phyloP scores from a whole-genome alignment of 2,888 invertebrate species.

The Leptinotarsa juncta region DNA sequence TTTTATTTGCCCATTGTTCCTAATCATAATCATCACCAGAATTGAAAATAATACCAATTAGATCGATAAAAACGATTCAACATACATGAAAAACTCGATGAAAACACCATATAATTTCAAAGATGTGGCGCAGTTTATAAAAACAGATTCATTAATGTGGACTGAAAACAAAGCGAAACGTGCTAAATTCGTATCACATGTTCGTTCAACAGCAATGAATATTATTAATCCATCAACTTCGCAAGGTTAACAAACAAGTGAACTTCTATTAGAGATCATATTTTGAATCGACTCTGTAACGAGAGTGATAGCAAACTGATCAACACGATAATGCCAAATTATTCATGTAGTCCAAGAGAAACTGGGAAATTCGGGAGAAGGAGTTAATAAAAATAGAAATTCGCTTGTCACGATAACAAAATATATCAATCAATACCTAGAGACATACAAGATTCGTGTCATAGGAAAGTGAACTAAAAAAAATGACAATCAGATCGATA shows the following conservation, averaged over 20 bases:
- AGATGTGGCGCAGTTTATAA: constrained; percentile 8
- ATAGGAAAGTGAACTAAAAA: too few relatives aligned
- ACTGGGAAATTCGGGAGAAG: too few relatives aligned
- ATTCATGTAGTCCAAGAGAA: too few relatives aligned
- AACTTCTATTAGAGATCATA: constrained; percentile 10
- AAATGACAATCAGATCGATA: too few relatives aligned
- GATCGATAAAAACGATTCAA: background rate
- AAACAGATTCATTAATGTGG: constrained; percentile 1
- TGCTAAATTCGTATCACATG: constrained; percentile 11
- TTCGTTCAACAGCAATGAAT: constrained; percentile 1
- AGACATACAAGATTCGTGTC: too few relatives aligned
- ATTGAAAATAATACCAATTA: background rate
- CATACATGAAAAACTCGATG: background rate
- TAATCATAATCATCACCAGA: background rate
- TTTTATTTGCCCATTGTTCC: background rate
- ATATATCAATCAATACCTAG: too few relatives aligned
- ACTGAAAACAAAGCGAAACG: constrained; percentile 14
- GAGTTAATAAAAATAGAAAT: too few relatives aligned
- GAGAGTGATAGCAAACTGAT: background rate
- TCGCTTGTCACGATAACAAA: too few relatives aligned
- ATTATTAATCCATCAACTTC: constrained; percentile 23
- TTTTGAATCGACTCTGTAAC: background rate
- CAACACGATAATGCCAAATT: too few relatives aligned
- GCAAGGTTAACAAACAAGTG: constrained; percentile 29
- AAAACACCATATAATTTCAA: constrained; percentile 7